Base-by-base conservation (phyloP, 2,888 invertebrate genomes). In the Rhimphoctona megacephalus region DNA sequence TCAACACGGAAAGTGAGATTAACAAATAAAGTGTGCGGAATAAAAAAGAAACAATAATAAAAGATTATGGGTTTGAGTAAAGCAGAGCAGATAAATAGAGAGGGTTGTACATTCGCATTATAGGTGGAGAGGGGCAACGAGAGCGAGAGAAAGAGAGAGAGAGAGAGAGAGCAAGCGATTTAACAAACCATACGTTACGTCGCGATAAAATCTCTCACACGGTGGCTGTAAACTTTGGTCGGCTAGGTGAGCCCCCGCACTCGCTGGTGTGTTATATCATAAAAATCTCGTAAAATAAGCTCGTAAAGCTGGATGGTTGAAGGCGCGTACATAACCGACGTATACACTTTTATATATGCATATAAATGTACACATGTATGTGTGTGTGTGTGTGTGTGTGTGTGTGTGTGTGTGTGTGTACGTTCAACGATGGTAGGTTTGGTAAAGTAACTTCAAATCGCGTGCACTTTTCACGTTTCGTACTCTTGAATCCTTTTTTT, bases 281-380 rank as follows among this genome's bases (percentile, higher is more conserved):
- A 94, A 94, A 94, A 94, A 94, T 94, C 92, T 93, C 92, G 94
- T 94, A 94, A 94, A 94, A 94, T 93, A 93, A 93, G 92, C 93
- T 94, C 94, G 93, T 94, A 94, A 94, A 94, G 80, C 90, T 89
- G 91, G 87, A 90, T 88, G 90, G 87, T 88, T 86, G 88, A 86
- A 88, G 85, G 83, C 85, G 85, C 73, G 85, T 87, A 85, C 87
- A 88, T 88, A 88, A 86, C 88, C 87, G 84, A 66, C 85, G 67
- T 78, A 52, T 83, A 81, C 61, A 70, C 36, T 57, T 70, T 70
- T 43, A n/a, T 25, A 39, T 57, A 72, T 57, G 61, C 33, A 46
- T 61, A 64, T 61, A 43, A 25, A 79, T 25, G 67, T 25, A n/a
- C n/a, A n/a, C n/a, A n/a, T n/a, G n/a, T n/a, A n/a, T n/a, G 17